Percentiles rank a stretch among this genome's conserved stretches.
These are phyloP conservation scores for Meriones psammophilus DNA, from an alignment of 2,797 vertebrate species.

Conservation along the genomic window DNA sequence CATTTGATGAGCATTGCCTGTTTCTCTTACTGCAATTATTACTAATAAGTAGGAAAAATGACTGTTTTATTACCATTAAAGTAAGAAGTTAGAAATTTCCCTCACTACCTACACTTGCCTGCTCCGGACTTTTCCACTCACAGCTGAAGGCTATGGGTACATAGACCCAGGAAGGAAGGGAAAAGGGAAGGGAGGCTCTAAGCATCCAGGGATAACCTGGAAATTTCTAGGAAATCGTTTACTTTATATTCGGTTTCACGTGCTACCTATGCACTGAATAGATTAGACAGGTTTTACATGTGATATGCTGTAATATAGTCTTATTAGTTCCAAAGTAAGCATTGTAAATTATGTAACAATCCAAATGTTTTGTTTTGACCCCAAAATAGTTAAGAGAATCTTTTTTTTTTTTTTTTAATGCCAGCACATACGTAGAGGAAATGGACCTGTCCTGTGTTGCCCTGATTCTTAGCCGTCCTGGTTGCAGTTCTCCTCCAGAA, in stretches of 20 bases:
- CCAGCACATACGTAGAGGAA: neutral
- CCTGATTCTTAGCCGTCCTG: neutral
- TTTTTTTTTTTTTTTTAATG: no score
- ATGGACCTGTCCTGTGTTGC: neutral
- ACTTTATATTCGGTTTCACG: neutral
- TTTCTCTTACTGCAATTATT: neutral
- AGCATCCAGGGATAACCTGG: neutral
- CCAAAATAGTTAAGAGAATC: neutral
- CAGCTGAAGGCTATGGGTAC: neutral
- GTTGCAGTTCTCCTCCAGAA: neutral
- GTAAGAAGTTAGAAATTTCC: slow-evolving; percentile 22
- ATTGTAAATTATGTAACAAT: slow-evolving; percentile 43
- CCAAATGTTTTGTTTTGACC: slow-evolving; percentile 40
- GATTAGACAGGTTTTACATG: slow-evolving; percentile 8
- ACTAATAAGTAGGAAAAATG: slow-evolving; percentile 22
- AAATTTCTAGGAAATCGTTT: neutral
- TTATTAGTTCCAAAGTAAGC: neutral
- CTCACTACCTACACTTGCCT: neutral
- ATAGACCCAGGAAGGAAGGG: fast-evolving
- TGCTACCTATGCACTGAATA: neutral
- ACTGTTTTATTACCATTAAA: neutral
- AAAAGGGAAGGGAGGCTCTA: neutral
- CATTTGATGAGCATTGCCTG: neutral
- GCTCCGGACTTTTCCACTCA: neutral
- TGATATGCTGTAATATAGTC: neutral